Conservation (phyloP, 64 coral and sea anemone species). For the Stylophora pistillata region DNA sequence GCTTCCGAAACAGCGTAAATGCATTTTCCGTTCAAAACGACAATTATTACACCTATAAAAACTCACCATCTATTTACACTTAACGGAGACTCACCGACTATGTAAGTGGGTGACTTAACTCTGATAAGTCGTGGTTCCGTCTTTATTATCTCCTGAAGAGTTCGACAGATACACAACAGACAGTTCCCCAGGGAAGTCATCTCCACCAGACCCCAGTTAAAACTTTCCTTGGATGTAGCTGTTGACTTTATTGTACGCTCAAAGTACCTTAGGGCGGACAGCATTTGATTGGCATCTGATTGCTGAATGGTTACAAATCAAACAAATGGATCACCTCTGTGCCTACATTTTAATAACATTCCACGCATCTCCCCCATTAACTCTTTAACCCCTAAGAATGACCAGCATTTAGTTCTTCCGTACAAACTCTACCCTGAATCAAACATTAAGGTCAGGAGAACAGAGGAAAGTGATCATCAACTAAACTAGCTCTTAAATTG, state of each 20-base stretch:
- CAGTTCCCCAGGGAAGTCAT: slow-evolving; percentile 68
- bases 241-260: slow-evolving; percentile 63
- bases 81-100: slow-evolving; percentile 48
- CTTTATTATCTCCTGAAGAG: slow-evolving; percentile 48
- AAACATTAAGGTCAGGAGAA: too few species aligned
- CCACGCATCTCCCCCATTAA: too few species aligned
- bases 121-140: slow-evolving; percentile 63
- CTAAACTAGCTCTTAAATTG: too few species aligned
- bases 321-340: background rate
- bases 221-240: slow-evolving; percentile 26
- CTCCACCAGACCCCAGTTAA: slow-evolving; percentile 76
- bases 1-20: background rate
- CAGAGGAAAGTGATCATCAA: too few species aligned
- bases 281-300: slow-evolving; percentile 87
- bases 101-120: slow-evolving; percentile 67
- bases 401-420: too few species aligned
- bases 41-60: background rate
- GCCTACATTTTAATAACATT: too few species aligned
- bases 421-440: too few species aligned
- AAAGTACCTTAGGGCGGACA: slow-evolving; percentile 73
- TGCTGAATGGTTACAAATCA: slow-evolving; percentile 32
- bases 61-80: background rate
- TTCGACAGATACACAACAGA: slow-evolving; percentile 63
- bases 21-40: background rate
- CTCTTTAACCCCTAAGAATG: too few species aligned